Evolutionary conservation across 1,140 invertebrate genomes (phyloP), one percentile per base, ranked within the genome.

Genomic region (Drosophila neocordata): DNA sequence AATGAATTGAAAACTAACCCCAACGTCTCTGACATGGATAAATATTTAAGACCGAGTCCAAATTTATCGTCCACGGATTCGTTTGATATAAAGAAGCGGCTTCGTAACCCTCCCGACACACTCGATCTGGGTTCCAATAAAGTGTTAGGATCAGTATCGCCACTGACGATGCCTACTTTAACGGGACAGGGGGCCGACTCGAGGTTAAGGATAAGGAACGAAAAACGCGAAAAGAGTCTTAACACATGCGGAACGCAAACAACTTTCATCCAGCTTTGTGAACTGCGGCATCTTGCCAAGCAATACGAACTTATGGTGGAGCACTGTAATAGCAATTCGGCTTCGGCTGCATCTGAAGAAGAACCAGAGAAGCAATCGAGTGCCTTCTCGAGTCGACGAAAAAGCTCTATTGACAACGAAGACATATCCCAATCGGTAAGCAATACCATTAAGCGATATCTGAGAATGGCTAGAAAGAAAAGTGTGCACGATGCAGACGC

Each of bases 401-500:
- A 95, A 55, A 95, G 95, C 68, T 96, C 95, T 71, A 94, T 96
- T 0, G 96, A 96, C 74, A 95, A 96, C 81, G 96, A 96, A 72
- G 96, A 97, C 79, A 94, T 97, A 0, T 96, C 96, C 0, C 96
- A 96, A 34, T 97, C 96, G 0, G 96, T 97, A 2, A 95, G 96
- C 79, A 96, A 97, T 74, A 97, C 96, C 0, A 96, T 97, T 24
- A 97, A 96, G 82, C 92, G 96, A 1, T 97, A 97, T 78, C 92
- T 97, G 1, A 92, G 95, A 65, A 97, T 97, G 96, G 96, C 96
- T 0, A 92, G 96, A 5, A 97, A 97, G 79, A 97, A 97, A 75
- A 96, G 96, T 56, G 94, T 96, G 0, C 96, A 96, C 73, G 94
- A 95, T 2, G 37, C 27, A 1, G 96, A 96, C 57, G 94, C 93